phyloP scores from a whole-genome alignment of 2,888 invertebrate species.

The Epinotia brunnichana region DNA sequence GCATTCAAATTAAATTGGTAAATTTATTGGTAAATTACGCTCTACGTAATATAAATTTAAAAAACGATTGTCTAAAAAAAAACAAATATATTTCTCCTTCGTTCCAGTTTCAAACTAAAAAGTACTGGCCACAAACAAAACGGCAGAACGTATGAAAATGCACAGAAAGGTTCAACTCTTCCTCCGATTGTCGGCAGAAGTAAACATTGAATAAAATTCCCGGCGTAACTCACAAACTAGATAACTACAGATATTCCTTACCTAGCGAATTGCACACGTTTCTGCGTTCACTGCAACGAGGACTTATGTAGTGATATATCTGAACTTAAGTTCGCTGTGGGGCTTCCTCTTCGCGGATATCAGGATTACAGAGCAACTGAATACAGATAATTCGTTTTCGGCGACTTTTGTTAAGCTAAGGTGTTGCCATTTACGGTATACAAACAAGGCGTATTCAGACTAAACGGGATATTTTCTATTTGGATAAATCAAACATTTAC shows the following conservation, averaged over 20 bases:
- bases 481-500: too few relatives aligned
- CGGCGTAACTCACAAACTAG: conserved; percentile 27
- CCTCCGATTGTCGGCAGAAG: conserved; percentile 34
- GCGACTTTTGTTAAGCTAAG: neutral
- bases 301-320: conserved; percentile 31
- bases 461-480: too few relatives aligned
- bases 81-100: neutral
- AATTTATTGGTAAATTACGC: too few relatives aligned
- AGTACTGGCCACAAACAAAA: conserved; percentile 21
- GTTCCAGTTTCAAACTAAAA: conserved; percentile 23
- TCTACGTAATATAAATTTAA: too few relatives aligned
- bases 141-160: conserved; percentile 26
- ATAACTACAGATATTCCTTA: conserved; percentile 33
- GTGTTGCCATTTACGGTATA: too few relatives aligned
- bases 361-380: conserved; percentile 9
- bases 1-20: too few relatives aligned
- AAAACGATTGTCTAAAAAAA: neutral
- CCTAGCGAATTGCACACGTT: conserved; percentile 29
- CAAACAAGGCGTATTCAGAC: too few relatives aligned
- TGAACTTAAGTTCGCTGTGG: conserved; percentile 32
- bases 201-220: conserved; percentile 42
- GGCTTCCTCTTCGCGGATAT: conserved; percentile 20
- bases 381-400: neutral
- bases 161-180: conserved; percentile 27
- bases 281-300: conserved; percentile 16